Percentiles rank a stretch among this genome's conserved stretches.
These are phyloP conservation scores for Aplysia californica DNA, from an alignment of 1,140 invertebrate genomes.

Conservation along the genomic window DNA sequence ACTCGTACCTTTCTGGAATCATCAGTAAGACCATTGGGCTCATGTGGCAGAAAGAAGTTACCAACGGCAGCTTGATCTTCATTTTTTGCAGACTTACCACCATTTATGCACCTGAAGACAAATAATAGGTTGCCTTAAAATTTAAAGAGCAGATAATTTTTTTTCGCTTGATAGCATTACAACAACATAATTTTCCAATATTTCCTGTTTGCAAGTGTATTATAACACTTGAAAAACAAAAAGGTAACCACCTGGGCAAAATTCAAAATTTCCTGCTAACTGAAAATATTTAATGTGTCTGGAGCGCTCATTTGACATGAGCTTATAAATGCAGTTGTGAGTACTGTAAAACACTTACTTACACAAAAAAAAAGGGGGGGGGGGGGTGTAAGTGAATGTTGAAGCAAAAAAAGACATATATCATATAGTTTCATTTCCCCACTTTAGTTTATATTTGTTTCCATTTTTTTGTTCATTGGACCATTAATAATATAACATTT, in stretches of 20 bases:
- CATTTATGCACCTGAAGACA: conserved; percentile 20
- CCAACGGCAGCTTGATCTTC: conserved; percentile 16
- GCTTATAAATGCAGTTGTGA: too few relatives aligned
- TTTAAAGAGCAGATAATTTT: not conserved
- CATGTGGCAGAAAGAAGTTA: not conserved
- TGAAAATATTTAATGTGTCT: not conserved
- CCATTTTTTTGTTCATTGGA: too few relatives aligned
- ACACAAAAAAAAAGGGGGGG: too few relatives aligned
- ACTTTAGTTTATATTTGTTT: too few relatives aligned
- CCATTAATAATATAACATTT: too few relatives aligned
- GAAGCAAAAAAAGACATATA: too few relatives aligned
- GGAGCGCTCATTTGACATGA: too few relatives aligned
- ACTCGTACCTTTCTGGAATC: not conserved
- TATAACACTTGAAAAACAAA: too few relatives aligned
- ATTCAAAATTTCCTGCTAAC: not conserved
- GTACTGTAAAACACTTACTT: too few relatives aligned
- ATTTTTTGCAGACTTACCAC: conserved; percentile 22
- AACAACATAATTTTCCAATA: not conserved
- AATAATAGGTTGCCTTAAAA: not conserved
- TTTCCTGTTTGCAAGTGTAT: too few relatives aligned
- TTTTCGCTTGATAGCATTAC: not conserved
- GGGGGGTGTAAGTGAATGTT: too few relatives aligned
- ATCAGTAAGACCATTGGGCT: conserved; percentile 13
- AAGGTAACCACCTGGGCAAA: not conserved
- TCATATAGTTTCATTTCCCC: too few relatives aligned